phyloP scores from a whole-genome alignment of 2,113 vertebrate genomes.

The Phoxinus phoxinus region DNA sequence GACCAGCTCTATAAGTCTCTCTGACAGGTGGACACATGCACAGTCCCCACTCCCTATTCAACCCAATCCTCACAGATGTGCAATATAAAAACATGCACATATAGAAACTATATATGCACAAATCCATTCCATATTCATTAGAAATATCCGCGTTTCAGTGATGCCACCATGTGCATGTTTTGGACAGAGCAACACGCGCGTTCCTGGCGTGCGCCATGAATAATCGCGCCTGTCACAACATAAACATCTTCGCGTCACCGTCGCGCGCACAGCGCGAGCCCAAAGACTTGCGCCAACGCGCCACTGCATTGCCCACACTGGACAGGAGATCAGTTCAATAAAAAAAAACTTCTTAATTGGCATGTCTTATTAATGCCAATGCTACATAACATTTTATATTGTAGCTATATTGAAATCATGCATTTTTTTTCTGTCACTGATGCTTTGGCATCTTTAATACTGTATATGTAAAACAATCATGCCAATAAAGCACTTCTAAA shows the following conservation, averaged over 20 bases:
- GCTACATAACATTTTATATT: constrained; percentile 2
- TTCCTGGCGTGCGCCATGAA: constrained; percentile 51
- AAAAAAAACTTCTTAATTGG: constrained; percentile 34
- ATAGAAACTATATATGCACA: background rate
- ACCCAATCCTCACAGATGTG: background rate
- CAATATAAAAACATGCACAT: background rate
- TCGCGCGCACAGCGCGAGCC: constrained; percentile 15
- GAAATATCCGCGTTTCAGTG: constrained; percentile 39
- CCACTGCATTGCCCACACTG: constrained; percentile 35
- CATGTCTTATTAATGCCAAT: constrained; percentile 27
- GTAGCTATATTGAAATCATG: background rate
- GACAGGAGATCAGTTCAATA: background rate
- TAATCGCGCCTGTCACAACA: constrained; percentile 57
- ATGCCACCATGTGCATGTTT: constrained; percentile 48
- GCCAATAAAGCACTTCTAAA: background rate
- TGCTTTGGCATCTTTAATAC: background rate
- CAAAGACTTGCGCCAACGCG: constrained; percentile 23
- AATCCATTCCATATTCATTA: background rate
- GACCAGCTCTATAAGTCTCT: constrained; percentile 61
- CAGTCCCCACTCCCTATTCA: constrained; percentile 1
- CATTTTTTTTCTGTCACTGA: background rate
- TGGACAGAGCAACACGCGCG: constrained; percentile 25
- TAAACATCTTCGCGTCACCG: constrained; percentile 37
- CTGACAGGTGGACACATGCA: constrained; percentile 38
- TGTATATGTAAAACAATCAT: background rate